Evolutionary conservation across 2,888 invertebrate genomes (phyloP).

Genomic region (Cryptocephalus moraei): DNA sequence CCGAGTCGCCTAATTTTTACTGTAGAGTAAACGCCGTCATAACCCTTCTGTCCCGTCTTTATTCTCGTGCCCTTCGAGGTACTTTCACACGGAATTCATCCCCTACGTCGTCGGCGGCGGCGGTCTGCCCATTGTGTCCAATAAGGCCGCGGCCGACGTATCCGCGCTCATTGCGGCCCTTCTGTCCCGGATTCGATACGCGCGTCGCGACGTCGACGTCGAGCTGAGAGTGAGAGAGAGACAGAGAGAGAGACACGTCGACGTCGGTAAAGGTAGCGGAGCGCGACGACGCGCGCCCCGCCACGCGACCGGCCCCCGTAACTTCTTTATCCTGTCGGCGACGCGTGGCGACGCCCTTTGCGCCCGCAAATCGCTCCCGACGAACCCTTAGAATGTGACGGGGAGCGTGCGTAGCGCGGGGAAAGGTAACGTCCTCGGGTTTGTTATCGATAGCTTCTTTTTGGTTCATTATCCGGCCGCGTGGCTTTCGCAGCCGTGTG

Average conservation of each 20-base stretch:
- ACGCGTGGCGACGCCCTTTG: slow-evolving; percentile 40
- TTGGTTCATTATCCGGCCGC: slow-evolving; percentile 38
- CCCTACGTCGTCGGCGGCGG: no score
- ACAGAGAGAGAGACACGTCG: background rate
- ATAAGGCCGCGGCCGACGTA: no score
- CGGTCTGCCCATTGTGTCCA: no score
- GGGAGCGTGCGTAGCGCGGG: background rate
- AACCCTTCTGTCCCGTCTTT: no score
- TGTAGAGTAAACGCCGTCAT: no score
- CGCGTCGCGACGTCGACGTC: background rate
- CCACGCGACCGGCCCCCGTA: slow-evolving; percentile 36
- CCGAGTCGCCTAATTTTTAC: no score
- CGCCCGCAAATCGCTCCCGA: slow-evolving; percentile 37
- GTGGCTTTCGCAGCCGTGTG: slow-evolving; percentile 31
- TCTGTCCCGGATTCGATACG: background rate
- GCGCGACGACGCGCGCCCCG: slow-evolving; percentile 30
- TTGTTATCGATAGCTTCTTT: slow-evolving; percentile 40
- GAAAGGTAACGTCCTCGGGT: slow-evolving; percentile 24
- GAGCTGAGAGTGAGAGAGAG: no score
- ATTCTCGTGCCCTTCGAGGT: no score
- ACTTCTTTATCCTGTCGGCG: slow-evolving; percentile 36
- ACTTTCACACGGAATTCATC: no score
- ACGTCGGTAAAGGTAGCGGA: slow-evolving; percentile 29
- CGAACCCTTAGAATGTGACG: slow-evolving; percentile 27
- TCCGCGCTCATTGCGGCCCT: no score